A percentile compares a stretch with the other conserved stretches of the same genome.
Conservation (phyloP, 2,888 invertebrate genomes). For the Danaus chrysippus region DNA sequence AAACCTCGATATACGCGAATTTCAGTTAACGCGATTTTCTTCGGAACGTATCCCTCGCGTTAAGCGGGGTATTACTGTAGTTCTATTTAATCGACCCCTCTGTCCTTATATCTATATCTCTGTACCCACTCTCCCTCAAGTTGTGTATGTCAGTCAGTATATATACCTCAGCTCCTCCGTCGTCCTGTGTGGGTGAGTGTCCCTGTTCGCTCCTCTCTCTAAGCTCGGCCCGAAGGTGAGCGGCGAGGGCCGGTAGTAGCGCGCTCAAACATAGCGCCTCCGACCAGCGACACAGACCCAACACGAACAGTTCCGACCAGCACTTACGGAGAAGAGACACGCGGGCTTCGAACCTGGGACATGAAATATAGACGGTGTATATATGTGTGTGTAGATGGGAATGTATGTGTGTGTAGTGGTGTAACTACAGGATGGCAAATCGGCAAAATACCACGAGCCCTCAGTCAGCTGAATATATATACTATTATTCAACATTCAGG, state of each 20-base stretch:
- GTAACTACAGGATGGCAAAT: too few species aligned
- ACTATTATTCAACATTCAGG: too few species aligned
- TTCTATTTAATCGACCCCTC: too few species aligned
- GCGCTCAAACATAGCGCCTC: conserved; percentile 86
- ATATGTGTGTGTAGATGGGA: background rate
- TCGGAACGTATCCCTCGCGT: too few species aligned
- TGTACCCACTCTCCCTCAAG: too few species aligned
- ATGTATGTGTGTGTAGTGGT: background rate
- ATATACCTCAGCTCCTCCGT: conserved; percentile 24
- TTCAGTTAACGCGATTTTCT: too few species aligned
- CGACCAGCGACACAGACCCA: conserved; percentile 93
- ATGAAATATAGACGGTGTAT: too few species aligned
- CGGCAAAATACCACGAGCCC: too few species aligned
- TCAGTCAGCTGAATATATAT: too few species aligned
- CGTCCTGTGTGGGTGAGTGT: conserved; percentile 19
- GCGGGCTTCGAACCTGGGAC: conserved; percentile 86
- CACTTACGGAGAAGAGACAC: conserved; percentile 90
- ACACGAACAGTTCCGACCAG: conserved; percentile 95
- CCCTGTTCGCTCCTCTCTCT: conserved; percentile 48
- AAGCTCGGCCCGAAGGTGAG: conserved; percentile 86
- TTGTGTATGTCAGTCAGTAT: background rate
- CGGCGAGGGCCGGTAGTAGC: conserved; percentile 89
- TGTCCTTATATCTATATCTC: too few species aligned
- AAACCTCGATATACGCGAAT: too few species aligned
- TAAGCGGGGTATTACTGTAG: too few species aligned